These are phyloP conservation scores for Eriosoma lanigerum DNA, from an alignment of 1,140 invertebrate species.

Conservation along the genomic window DNA sequence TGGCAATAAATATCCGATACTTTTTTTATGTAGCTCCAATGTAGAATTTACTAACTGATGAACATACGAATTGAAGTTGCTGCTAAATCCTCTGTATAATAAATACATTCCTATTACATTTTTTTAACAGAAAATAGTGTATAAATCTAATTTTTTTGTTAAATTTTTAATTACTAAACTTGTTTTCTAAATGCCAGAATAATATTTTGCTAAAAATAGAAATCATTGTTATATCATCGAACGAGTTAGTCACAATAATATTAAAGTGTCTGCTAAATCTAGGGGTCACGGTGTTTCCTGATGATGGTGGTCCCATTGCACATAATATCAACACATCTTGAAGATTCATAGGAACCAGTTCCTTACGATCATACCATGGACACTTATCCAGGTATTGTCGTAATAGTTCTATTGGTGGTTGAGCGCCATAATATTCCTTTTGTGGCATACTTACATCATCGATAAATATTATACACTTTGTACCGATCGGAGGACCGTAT, in stretches of 20 bases:
- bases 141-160: not conserved
- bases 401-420: constrained; percentile 88
- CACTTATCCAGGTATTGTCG: constrained; percentile 89
- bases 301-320: constrained; percentile 13
- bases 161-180: constrained; percentile 60
- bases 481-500: constrained; percentile 90
- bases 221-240: constrained; percentile 79
- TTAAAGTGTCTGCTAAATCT: constrained; percentile 92
- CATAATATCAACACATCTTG: constrained; percentile 77
- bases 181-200: constrained; percentile 90
- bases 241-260: constrained; percentile 85
- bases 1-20: constrained; percentile 79
- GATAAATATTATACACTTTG: constrained; percentile 86
- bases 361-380: constrained; percentile 90
- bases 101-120: not conserved
- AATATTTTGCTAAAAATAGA: constrained; percentile 90
- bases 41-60: constrained; percentile 86
- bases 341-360: constrained; percentile 78
- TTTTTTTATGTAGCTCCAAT: constrained; percentile 82
- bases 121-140: not conserved
- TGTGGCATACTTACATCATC: constrained; percentile 93
- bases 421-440: constrained; percentile 83
- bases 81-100: constrained; percentile 79
- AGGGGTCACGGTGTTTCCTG: constrained; percentile 66
- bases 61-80: constrained; percentile 91